phyloP scores from a whole-genome alignment of 37 sponge, comb jelly and placozoan species.

The Oscarella lobularis region DNA sequence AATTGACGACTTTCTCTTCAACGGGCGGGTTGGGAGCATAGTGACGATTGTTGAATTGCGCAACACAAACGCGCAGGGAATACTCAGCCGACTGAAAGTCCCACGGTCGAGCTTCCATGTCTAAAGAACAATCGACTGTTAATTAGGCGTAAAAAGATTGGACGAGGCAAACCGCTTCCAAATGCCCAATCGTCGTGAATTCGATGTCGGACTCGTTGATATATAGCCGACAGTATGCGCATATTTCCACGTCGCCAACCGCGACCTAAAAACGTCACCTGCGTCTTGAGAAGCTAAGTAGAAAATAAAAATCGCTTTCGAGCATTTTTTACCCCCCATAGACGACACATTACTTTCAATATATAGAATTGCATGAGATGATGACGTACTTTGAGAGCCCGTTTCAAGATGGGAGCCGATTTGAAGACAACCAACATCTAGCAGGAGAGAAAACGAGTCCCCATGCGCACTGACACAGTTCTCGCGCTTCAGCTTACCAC shows the following conservation, averaged over 20 bases:
- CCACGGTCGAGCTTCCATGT: conserved; percentile 80
- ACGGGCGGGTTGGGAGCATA: conserved; percentile 15
- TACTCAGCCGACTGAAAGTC: conserved; percentile 80
- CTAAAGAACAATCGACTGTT: not conserved
- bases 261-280: conserved; percentile 77
- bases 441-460: not conserved
- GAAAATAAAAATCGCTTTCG: not conserved
- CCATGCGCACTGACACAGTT: not conserved
- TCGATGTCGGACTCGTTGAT: conserved; percentile 81
- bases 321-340: not conserved
- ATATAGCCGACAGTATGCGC: conserved; percentile 84
- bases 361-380: conserved; percentile 76
- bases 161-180: conserved; percentile 57
- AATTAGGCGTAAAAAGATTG: not conserved
- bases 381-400: conserved; percentile 79
- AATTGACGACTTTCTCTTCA: not conserved
- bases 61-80: conserved; percentile 50
- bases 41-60: conserved; percentile 64
- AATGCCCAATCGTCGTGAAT: conserved; percentile 97
- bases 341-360: conserved; percentile 31
- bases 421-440: conserved; percentile 86
- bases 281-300: conserved; percentile 62
- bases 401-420: conserved; percentile 88
- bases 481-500: conserved; percentile 19
- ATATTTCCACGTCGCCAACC: conserved; percentile 88